These are phyloP conservation scores for Drosophila lacicola DNA, from an alignment of 2,888 invertebrate species.

Conservation along the genomic window DNA sequence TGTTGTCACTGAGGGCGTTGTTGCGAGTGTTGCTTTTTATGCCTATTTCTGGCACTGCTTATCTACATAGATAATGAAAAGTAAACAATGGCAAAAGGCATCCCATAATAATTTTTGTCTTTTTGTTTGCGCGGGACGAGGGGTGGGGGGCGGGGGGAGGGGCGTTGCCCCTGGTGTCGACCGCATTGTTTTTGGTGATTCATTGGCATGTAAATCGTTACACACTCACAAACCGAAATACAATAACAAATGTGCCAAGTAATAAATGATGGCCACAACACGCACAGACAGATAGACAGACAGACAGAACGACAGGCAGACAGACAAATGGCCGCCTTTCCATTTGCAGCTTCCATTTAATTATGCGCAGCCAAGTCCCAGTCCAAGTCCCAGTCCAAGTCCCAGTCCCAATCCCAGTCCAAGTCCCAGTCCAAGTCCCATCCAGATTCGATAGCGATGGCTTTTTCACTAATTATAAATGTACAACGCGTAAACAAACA, in stretches of 20 bases:
- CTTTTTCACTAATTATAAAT: constrained; percentile 68
- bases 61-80: constrained; percentile 78
- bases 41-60: constrained; percentile 65
- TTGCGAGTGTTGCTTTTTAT: constrained; percentile 51
- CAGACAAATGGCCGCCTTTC: constrained; percentile 29
- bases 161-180: background rate
- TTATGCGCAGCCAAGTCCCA: constrained; percentile 29
- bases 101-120: constrained; percentile 31
- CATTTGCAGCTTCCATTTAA: constrained; percentile 36
- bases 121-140: background rate
- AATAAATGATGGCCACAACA: constrained; percentile 47
- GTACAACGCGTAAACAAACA: constrained; percentile 63
- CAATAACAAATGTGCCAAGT: constrained; percentile 45
- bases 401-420: background rate
- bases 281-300: background rate
- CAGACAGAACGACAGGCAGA: constrained; percentile 15
- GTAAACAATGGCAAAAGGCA: constrained; percentile 65
- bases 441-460: constrained; percentile 37
- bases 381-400: too few relatives aligned
- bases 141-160: background rate
- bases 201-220: constrained; percentile 70
- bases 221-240: constrained; percentile 42
- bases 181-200: constrained; percentile 49
- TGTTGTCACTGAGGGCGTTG: constrained; percentile 29
- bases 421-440: background rate